These are phyloP conservation scores for Balaeniceps rex DNA, from an alignment of 2,113 vertebrate species.

Conservation along the genomic window DNA sequence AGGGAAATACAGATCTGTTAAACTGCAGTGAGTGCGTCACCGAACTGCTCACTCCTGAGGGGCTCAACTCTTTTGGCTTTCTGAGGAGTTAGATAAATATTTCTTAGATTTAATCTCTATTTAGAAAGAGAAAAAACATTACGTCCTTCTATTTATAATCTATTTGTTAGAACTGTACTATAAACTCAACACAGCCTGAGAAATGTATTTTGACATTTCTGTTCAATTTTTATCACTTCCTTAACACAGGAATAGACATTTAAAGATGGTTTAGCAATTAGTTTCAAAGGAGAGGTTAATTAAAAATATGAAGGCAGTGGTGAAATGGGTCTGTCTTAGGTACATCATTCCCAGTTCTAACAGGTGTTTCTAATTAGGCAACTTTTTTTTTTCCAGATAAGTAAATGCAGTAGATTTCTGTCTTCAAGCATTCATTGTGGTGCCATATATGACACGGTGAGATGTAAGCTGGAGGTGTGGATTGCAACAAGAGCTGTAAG, in stretches of 20 bases:
- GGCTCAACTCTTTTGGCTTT: neutral
- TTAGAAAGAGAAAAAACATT: neutral
- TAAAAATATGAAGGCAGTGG: neutral
- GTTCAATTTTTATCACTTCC: neutral
- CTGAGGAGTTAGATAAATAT: neutral
- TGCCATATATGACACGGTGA: neutral
- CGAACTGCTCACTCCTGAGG: neutral
- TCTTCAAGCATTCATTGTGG: neutral
- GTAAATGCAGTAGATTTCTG: neutral
- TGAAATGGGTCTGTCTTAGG: neutral
- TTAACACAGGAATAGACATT: neutral
- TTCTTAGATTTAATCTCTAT: neutral
- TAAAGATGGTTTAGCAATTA: neutral
- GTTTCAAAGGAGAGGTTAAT: neutral
- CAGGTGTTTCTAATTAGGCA: neutral
- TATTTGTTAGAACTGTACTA: neutral
- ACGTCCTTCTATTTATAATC: neutral
- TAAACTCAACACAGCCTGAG: neutral
- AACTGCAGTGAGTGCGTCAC: too few species aligned
- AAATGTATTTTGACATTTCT: neutral
- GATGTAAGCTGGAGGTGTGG: neutral
- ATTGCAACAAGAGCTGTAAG: neutral
- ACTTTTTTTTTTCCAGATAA: neutral
- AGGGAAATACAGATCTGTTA: accelerated
- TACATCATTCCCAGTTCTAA: accelerated